Conservation (phyloP, 2,797 vertebrate species). For the Siniperca undulata region DNA sequence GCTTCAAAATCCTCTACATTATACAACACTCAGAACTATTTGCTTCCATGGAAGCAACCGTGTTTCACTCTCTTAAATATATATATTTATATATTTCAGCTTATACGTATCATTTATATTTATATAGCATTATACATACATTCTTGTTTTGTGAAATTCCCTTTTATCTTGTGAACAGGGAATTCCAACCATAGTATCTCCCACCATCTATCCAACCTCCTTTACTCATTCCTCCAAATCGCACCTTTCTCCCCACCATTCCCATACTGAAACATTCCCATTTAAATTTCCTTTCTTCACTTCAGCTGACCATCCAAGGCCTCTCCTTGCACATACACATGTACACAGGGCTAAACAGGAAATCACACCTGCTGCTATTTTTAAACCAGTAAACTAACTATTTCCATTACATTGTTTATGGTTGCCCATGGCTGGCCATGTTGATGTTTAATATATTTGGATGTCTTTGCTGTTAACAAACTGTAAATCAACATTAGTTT, state of each 20-base stretch:
- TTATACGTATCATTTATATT: constrained; percentile 78
- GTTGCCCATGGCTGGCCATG: constrained; percentile 26
- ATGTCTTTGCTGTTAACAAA: constrained; percentile 59
- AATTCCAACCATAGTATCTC: constrained; percentile 61
- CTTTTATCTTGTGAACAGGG: constrained; percentile 68
- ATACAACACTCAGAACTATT: constrained; percentile 70
- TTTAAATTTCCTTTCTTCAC: constrained; percentile 32
- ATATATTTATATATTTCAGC: constrained; percentile 65
- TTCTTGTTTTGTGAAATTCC: constrained; percentile 79
- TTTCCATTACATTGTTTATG: constrained; percentile 36
- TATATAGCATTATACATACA: constrained; percentile 84
- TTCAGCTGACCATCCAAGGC: constrained; percentile 40
- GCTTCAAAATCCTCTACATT: constrained; percentile 73
- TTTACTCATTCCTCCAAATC: constrained; percentile 36
- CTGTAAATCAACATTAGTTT: constrained; percentile 52
- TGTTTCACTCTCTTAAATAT: constrained; percentile 69
- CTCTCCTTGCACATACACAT: constrained; percentile 42
- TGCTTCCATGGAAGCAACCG: constrained; percentile 69
- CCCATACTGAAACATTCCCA: constrained; percentile 26
- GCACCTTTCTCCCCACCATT: constrained; percentile 34
- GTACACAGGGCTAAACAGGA: constrained; percentile 40
- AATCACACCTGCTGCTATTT: constrained; percentile 29
- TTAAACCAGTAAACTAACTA: constrained; percentile 27
- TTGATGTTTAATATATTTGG: constrained; percentile 63
- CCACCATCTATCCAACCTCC: constrained; percentile 53